phyloP scores from a whole-genome alignment of 2,888 invertebrate species.

The Dryomyza anilis region DNA sequence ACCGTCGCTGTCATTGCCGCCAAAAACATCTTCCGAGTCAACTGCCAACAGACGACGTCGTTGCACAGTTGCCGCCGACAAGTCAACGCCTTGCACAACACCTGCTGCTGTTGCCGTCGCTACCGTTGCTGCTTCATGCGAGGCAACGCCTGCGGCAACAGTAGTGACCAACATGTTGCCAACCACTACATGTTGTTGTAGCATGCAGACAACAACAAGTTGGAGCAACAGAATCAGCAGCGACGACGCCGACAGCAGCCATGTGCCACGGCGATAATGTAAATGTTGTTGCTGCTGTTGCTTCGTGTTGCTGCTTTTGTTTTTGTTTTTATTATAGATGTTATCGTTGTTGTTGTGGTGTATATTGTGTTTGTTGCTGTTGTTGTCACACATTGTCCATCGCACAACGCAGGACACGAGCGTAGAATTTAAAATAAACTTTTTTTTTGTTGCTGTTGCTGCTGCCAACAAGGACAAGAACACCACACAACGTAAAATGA shows the following conservation, averaged over 20 bases:
- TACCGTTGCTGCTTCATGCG: not conserved
- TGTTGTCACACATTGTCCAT: conserved; percentile 33
- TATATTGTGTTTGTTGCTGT: conserved; percentile 10
- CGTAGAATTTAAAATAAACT: conserved; percentile 1
- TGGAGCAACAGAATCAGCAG: conserved; percentile 15
- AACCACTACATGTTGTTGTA: not conserved
- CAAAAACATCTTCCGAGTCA: not conserved
- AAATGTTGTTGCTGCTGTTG: too few relatives aligned
- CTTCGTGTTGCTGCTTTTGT: conserved; percentile 10
- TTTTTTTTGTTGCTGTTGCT: not conserved
- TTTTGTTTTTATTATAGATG: conserved; percentile 3
- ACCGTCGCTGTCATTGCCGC: conserved; percentile 9
- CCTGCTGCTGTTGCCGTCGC: not conserved
- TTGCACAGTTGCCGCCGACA: not conserved
- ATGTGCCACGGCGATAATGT: too few relatives aligned
- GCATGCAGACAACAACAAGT: not conserved
- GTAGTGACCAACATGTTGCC: not conserved
- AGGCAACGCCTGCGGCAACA: not conserved
- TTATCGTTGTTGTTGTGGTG: conserved; percentile 4
- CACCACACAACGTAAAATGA: not conserved
- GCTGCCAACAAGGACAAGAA: not conserved
- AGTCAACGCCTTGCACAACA: too few relatives aligned
- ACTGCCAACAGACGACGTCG: too few relatives aligned
- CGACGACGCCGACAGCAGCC: conserved; percentile 15
- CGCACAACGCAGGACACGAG: conserved; percentile 12